Evolutionary conservation across 23 tunicate genomes (phyloP).

Genomic region (Ciona savignyi): DNA sequence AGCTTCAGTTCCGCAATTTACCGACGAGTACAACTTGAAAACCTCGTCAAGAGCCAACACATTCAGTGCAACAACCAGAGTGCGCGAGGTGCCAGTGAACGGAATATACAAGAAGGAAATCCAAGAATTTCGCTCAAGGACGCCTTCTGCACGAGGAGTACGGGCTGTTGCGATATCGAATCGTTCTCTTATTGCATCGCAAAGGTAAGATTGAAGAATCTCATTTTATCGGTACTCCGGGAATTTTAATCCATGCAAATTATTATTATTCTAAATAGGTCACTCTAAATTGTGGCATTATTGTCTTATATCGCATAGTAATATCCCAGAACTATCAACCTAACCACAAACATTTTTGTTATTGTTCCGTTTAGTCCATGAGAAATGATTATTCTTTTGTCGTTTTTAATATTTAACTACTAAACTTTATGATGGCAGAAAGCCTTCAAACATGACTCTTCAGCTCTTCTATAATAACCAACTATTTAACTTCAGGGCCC

Average conservation of each 20-base stretch:
- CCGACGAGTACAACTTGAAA: slow-evolving; percentile 75
- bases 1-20: slow-evolving; percentile 30
- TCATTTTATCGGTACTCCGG: too few species aligned
- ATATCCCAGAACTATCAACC: too few species aligned
- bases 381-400: too few species aligned
- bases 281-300: too few species aligned
- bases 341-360: too few species aligned
- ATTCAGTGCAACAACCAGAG: slow-evolving; percentile 86
- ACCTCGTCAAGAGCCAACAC: slow-evolving; percentile 70
- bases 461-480: not conserved
- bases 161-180: slow-evolving; percentile 67
- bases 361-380: too few species aligned
- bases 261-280: too few species aligned
- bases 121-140: slow-evolving; percentile 73
- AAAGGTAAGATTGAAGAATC: too few species aligned
- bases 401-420: too few species aligned
- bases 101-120: slow-evolving; percentile 73
- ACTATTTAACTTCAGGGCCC: slow-evolving; percentile 17
- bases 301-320: too few species aligned
- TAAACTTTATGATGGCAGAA: not conserved
- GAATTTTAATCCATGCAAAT: too few species aligned
- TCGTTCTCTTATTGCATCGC: slow-evolving; percentile 65
- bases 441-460: not conserved
- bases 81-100: slow-evolving; percentile 83
- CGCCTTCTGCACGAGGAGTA: slow-evolving; percentile 88